Conservation (phyloP, 2,888 invertebrate genomes). For the Salpingus planirostris region DNA sequence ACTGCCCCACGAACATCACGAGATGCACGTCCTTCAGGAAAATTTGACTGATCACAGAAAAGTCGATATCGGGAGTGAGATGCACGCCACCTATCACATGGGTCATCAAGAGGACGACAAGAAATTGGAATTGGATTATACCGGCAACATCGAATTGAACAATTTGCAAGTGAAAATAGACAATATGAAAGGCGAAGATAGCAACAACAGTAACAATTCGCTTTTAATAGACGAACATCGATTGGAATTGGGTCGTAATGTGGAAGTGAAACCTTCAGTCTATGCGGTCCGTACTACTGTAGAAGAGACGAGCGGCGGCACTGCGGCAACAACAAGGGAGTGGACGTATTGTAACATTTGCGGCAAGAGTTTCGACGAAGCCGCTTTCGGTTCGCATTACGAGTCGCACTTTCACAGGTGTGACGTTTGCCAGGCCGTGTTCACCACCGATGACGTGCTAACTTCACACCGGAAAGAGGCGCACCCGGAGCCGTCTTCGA, state of each 20-base stretch:
- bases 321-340: constrained; percentile 5
- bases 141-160: neutral
- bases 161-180: no score
- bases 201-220: constrained; percentile 19
- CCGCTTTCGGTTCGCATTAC: constrained; percentile 37
- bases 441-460: constrained; percentile 42
- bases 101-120: constrained; percentile 6
- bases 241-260: neutral
- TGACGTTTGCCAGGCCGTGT: constrained; percentile 39
- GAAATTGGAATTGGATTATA: constrained; percentile 4
- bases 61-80: neutral
- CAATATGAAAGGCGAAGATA: constrained; percentile 17
- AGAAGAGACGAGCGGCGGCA: neutral
- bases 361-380: constrained; percentile 33
- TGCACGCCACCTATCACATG: constrained; percentile 2
- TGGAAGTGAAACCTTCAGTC: no score
- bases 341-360: constrained; percentile 39
- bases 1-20: constrained; percentile 23
- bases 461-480: constrained; percentile 30
- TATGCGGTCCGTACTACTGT: no score
- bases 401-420: constrained; percentile 40
- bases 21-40: no score
- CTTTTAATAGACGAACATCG: constrained; percentile 20
- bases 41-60: neutral
- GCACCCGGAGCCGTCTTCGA: no score